Evolutionary conservation across 2,888 invertebrate species (phyloP), one percentile per base, ranked within the genome.

Genomic region (Calameuta idolon): DNA sequence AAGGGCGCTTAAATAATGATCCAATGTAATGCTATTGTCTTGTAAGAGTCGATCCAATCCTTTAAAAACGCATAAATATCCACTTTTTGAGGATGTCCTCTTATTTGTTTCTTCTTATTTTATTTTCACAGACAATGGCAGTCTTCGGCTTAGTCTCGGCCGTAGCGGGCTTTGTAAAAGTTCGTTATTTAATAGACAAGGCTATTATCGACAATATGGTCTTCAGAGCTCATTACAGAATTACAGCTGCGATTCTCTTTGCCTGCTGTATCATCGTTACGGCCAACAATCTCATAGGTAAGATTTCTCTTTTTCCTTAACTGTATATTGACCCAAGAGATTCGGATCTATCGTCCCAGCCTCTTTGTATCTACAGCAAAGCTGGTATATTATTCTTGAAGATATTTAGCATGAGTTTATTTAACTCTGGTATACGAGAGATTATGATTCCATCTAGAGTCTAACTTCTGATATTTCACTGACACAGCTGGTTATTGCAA

Each of bases 121-220:
- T 76, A 83, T 75, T 83, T 77, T 85, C 83, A 11, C 85, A 87
- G 87, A 76, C 83, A 89, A 97, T 97, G 97, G 95, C 96, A 89
- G 94, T 97, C 83, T 95, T 96, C 90, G 96, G 96, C 83, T 94
- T 97, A 94, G 95, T 96, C 85, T 97, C 97, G 89, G 96, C 97
- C 86, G 96, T 97, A 87, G 97, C 97, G 93, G 96, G 97, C 93
- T 97, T 97, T 92, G 95, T 97, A 87, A 97, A 97, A 93, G 96
- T 97, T 91, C 96, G 97, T 92, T 96, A 96, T 94, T 94, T 97
- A 85, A 94, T 96, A 90, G 97, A 97, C 94, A 97, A 96, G 92
- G 97, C 97, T 81, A 93, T 96, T 86, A 97, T 97, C 88, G 97
- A 97, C 93, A 97, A 97, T 92, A 95, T 96, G 95, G 95, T 97